Percentiles rank a stretch among this genome's conserved stretches.
Evolutionary conservation across 1,140 invertebrate genomes (phyloP).

Genomic region (Ceratosolen solmsi): DNA sequence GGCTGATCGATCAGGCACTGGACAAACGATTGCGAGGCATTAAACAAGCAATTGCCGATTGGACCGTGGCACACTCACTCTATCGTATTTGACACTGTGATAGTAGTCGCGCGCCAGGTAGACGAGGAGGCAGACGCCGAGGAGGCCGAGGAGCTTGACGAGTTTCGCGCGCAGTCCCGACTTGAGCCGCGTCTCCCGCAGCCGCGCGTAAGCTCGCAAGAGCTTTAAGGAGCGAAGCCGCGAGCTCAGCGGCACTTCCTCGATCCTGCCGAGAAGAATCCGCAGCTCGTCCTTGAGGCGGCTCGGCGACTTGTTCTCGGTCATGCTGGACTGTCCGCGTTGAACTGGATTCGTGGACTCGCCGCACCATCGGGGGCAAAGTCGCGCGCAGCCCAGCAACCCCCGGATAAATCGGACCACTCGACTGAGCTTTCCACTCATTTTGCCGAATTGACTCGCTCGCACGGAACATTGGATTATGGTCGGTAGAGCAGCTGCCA

Average conservation of each 20-base stretch:
- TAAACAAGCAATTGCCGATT: not conserved
- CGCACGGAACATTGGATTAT: constrained; percentile 11
- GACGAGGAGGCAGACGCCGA: not conserved
- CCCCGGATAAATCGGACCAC: not conserved
- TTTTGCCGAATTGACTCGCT: not conserved
- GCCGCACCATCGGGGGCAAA: not conserved
- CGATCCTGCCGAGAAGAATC: not conserved
- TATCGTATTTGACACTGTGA: not conserved
- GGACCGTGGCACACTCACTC: constrained; percentile 15
- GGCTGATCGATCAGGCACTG: constrained; percentile 79
- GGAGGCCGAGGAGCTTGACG: not conserved
- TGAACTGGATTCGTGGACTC: constrained; percentile 5
- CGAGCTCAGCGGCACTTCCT: not conserved
- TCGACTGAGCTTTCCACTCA: not conserved
- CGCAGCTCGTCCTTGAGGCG: not conserved
- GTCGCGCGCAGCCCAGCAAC: not conserved
- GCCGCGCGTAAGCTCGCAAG: not conserved
- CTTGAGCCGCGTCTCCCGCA: not conserved
- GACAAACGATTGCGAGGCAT: constrained; percentile 31
- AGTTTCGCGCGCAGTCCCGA: not conserved
- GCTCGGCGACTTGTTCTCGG: constrained; percentile 28
- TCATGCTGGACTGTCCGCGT: constrained; percentile 9
- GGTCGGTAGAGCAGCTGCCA: not conserved
- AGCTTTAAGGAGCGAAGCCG: constrained; percentile 2
- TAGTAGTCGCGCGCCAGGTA: not conserved